Base-by-base conservation (phyloP, 2,113 vertebrate species). In the Micronycteris hirsuta region DNA sequence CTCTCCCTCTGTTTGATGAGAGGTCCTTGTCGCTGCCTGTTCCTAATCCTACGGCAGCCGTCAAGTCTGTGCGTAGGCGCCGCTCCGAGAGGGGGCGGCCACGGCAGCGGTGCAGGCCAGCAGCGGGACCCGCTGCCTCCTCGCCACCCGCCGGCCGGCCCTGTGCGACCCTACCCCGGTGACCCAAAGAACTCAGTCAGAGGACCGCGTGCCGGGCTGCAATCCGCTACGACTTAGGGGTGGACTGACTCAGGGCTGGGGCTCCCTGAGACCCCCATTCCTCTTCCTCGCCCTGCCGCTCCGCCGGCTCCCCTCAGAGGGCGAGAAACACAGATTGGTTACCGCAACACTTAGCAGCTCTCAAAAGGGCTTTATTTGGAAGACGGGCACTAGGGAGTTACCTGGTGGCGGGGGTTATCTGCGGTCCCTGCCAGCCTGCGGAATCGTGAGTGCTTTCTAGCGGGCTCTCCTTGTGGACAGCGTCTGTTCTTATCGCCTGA, bases 1-100 rank as follows among this genome's bases (percentile, higher is more conserved):
- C 65, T 54, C 19, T 93, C 95, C 93, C 78, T 61, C 80, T 54
- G n/a, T 52, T 97, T 86, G 77, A 93, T 83, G 89, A 94, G 89
- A 70, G 77, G 81, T 61, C 26, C 26, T 19, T 33, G 11, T 88
- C 70, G 49, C 61, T 91, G 43, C 87, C 31, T 16, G 41, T 80
- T 49, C 28, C 24, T 9, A 5, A 16, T 77, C 91, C 76, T 89
- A 12, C 52, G 92, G 89, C 86, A 31, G 14, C 95, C 93, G 41
- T 88, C 81, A 92, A 71, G n/a, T 84, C 13, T 36, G 31, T 92
- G 38, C 54, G 76, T 76, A 58, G 86, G 97, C 94, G 61, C 76
- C 41, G 2, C 0, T 8, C 90, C 67, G 86, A 89, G 47, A 47
- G 36, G 49, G 49, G 88, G 91, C 38, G 19, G 24, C 47, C 47